Evolutionary conservation across 2,888 invertebrate genomes (phyloP), one percentile per base, ranked within the genome.

Genomic region (Oithona nana): DNA sequence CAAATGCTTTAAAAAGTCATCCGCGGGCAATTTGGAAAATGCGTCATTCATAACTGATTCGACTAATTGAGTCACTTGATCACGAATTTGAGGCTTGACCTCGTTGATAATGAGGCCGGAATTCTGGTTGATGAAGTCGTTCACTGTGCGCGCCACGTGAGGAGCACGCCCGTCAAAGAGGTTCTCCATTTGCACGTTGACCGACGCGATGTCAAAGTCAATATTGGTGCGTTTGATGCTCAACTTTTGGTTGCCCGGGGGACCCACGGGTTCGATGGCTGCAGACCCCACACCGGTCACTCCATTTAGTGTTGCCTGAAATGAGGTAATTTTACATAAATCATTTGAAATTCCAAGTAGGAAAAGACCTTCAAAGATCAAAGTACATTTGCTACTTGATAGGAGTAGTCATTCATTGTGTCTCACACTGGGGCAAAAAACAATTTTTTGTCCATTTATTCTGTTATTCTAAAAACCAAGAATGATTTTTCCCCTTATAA

Each of bases 11-110:
- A 61, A n/a, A 22, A 61, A 30, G 16, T 61, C 55, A 26, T 61
- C 29, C 11, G 61, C 61, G 16, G 26, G 52, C 24, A 61, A 28
- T 30, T 61, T 28, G 6, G 61, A 61, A 26, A 61, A 61, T 4
- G 61, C 61, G 29, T 61, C 61, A 22, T 61, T 61, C 30, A 61
- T 29, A 6, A 61, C 61, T 28, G 24, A 26, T 13, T 59, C 59
- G 4, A 59, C 49, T 1, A 59, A 22, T 2, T 22, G 20, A 1
- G 49, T 28, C 49, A 59, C 29, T 22, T 28, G 39, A 1, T 48
- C 50, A 1, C 49, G 39, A 1, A 59, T 48, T 50, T 59, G 59
- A 3, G 59, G 59, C 28, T 59, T 59, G 8, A 59, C 49, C 28
- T 59, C 59, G 28, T 48, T 39, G 2, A 59, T 39, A 28, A 59